Percentiles rank a stretch among this genome's conserved stretches.
phyloP scores from a whole-genome alignment of 2,797 vertebrate species.

The Acrossocheilus fasciatus region DNA sequence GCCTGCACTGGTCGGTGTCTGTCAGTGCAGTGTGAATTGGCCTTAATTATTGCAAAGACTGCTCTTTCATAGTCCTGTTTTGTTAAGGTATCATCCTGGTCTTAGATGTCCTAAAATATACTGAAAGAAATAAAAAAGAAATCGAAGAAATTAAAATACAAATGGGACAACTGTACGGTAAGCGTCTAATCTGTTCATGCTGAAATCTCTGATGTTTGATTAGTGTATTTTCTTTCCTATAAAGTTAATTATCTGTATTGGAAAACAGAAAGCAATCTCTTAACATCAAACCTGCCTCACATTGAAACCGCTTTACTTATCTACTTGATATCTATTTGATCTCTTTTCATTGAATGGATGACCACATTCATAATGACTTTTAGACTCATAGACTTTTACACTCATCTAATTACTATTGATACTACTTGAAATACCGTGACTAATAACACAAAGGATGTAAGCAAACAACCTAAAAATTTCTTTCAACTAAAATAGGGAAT shows the following conservation, averaged over 20 bases:
- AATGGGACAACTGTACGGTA: background rate
- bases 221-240: background rate
- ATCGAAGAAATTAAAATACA: background rate
- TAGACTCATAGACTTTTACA: background rate
- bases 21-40: background rate
- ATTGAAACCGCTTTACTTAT: background rate
- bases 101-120: background rate
- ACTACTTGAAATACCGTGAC: background rate
- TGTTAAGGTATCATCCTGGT: background rate
- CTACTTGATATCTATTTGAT: background rate
- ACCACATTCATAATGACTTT: background rate
- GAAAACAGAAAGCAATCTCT: background rate
- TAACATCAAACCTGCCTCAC: background rate
- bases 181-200: background rate
- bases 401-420: background rate
- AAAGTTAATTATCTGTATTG: background rate
- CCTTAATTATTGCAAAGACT: background rate
- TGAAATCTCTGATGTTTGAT: background rate
- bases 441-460: background rate
- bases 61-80: background rate
- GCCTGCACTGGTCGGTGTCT: background rate
- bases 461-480: background rate
- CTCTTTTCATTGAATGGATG: background rate
- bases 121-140: background rate
- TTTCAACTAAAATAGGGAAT: background rate